phyloP scores from a whole-genome alignment of 1,140 invertebrate genomes.

The Sycophaga agraensis region DNA sequence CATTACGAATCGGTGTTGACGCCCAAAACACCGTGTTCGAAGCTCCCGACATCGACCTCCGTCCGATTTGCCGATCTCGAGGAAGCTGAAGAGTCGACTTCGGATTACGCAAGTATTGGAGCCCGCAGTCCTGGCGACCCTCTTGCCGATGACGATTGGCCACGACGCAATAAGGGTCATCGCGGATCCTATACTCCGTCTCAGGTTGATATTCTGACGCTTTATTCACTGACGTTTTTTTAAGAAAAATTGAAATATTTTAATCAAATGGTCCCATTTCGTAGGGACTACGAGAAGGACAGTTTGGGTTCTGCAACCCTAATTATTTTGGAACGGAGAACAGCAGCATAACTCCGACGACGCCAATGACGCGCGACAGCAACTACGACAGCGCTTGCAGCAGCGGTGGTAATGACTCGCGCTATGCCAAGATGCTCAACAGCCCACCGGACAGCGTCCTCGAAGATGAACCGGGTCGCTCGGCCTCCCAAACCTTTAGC shows the following conservation, averaged over 20 bases:
- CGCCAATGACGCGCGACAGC: slow-evolving; percentile 15
- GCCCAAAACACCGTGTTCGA: slow-evolving; percentile 62
- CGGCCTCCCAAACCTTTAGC: slow-evolving; percentile 53
- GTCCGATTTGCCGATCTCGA: slow-evolving; percentile 64
- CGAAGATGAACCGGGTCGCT: slow-evolving; percentile 57
- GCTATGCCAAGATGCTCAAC: slow-evolving; percentile 58
- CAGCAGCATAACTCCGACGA: neutral
- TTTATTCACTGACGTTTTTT: slow-evolving; percentile 29
- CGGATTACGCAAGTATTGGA: slow-evolving; percentile 77
- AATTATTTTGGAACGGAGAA: slow-evolving; percentile 70
- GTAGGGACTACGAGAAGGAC: slow-evolving; percentile 55
- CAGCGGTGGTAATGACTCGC: slow-evolving; percentile 31
- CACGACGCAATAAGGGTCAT: slow-evolving; percentile 46
- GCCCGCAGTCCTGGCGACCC: slow-evolving; percentile 58
- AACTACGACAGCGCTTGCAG: slow-evolving; percentile 5
- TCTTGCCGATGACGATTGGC: slow-evolving; percentile 59
- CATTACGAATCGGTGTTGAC: slow-evolving; percentile 61
- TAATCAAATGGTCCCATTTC: too few species aligned
- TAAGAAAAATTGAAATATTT: too few species aligned
- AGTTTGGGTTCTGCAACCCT: slow-evolving; percentile 72
- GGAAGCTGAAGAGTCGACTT: slow-evolving; percentile 70
- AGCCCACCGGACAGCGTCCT: slow-evolving; percentile 60
- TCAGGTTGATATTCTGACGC: neutral
- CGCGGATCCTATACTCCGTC: slow-evolving; percentile 8
- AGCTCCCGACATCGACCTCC: slow-evolving; percentile 67